phyloP scores from a whole-genome alignment of 2,888 invertebrate genomes.

The Barypeithes pellucidus region DNA sequence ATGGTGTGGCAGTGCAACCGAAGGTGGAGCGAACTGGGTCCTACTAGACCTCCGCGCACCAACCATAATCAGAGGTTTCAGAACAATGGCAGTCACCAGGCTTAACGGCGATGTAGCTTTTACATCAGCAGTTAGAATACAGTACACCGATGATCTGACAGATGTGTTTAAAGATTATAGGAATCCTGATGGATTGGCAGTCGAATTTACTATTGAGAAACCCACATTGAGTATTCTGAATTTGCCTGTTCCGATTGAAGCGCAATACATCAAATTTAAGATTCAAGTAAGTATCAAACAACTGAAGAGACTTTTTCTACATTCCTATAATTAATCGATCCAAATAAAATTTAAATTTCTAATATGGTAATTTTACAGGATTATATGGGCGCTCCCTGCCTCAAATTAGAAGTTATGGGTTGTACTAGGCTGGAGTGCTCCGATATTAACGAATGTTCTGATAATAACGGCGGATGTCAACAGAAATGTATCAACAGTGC shows the following conservation, averaged over 20 bases:
- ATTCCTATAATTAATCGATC: too few species aligned
- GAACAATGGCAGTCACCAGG: conserved; percentile 90
- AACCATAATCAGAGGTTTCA: conserved; percentile 90
- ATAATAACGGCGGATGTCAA: conserved; percentile 92
- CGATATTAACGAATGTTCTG: conserved; percentile 91
- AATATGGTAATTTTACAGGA: conserved; percentile 70
- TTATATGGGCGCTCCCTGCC: conserved; percentile 90
- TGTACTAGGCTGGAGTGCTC: conserved; percentile 91
- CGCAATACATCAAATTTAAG: conserved; percentile 89
- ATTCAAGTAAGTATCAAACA: conserved; percentile 72
- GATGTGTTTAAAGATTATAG: conserved; percentile 93
- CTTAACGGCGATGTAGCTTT: conserved; percentile 89
- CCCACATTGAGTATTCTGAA: conserved; percentile 93
- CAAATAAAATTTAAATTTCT: too few species aligned
- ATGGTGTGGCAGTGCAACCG: conserved; percentile 92
- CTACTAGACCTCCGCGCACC: conserved; percentile 90
- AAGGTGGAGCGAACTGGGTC: conserved; percentile 92
- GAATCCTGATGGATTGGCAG: conserved; percentile 93
- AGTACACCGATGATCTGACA: conserved; percentile 91
- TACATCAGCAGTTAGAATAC: conserved; percentile 90
- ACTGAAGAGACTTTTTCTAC: too few species aligned
- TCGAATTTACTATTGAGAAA: conserved; percentile 92
- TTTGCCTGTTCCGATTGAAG: conserved; percentile 92
- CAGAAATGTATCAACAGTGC: conserved; percentile 94
- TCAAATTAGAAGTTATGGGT: conserved; percentile 93